Percentiles rank a stretch among this genome's conserved stretches.
phyloP scores from a whole-genome alignment of 1,140 invertebrate genomes.

The Steinernema khuongi region DNA sequence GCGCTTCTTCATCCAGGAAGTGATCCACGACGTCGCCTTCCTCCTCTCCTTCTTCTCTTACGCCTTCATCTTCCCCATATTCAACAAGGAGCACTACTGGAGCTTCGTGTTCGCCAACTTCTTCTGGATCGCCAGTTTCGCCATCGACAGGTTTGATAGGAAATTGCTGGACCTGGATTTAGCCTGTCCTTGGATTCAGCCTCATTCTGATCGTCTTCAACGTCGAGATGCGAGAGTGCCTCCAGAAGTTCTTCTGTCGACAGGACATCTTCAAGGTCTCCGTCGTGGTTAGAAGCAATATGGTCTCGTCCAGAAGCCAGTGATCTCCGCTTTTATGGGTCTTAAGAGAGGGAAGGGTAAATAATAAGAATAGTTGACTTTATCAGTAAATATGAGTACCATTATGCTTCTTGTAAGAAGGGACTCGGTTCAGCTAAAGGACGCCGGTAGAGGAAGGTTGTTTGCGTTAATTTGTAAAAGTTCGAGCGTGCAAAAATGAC shows the following conservation, averaged over 20 bases:
- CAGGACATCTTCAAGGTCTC: no score
- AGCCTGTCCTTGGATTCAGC: not conserved
- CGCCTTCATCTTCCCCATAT: not conserved
- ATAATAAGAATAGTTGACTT: no score
- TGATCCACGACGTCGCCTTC: not conserved
- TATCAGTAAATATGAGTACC: no score
- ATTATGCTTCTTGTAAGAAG: no score
- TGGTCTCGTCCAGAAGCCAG: no score
- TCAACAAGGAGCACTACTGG: not conserved
- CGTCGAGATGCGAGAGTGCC: not conserved
- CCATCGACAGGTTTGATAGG: not conserved
- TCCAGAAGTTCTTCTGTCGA: not conserved
- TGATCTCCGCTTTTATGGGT: no score
- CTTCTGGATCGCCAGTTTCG: not conserved
- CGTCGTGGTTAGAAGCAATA: no score
- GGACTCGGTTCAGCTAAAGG: no score
- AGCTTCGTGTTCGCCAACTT: not conserved
- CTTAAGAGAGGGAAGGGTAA: no score
- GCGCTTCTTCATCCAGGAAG: constrained; percentile 11
- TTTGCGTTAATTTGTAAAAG: no score
- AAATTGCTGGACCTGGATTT: not conserved
- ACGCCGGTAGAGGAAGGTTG: no score
- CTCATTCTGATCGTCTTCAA: not conserved
- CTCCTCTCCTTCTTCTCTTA: not conserved
- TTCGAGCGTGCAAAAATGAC: no score